A percentile compares a stretch with the other conserved stretches of the same genome.
phyloP scores from a whole-genome alignment of 2,113 vertebrate genomes.

The Lamprologus callipterus region DNA sequence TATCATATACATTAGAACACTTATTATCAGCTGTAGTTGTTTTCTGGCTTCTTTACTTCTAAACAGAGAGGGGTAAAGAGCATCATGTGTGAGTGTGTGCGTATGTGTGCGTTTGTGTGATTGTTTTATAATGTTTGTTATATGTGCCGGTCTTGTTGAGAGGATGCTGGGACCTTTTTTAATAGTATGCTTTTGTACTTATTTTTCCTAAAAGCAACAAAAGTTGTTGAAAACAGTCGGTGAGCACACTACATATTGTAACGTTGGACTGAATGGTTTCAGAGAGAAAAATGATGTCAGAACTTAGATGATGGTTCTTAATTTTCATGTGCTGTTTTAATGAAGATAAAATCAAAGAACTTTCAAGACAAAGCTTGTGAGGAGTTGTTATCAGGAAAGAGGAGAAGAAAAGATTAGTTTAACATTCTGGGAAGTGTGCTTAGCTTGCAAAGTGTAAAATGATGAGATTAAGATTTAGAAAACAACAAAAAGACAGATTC shows the following conservation, averaged over 20 bases:
- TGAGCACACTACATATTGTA: background rate
- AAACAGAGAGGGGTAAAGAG: background rate
- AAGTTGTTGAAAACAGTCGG: background rate
- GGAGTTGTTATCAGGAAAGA: background rate
- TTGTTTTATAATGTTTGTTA: slow-evolving; percentile 3
- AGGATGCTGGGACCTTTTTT: background rate
- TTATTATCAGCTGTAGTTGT: background rate
- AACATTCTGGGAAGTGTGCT: background rate
- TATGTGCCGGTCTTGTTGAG: background rate
- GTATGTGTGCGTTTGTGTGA: background rate
- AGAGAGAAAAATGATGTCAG: background rate
- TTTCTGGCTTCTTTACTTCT: background rate
- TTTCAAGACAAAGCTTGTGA: background rate
- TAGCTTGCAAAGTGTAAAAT: background rate
- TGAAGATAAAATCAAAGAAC: background rate
- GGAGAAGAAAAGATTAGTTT: background rate
- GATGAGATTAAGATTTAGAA: background rate
- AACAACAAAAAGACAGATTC: background rate
- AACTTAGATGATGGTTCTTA: background rate
- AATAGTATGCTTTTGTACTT: slow-evolving; percentile 14
- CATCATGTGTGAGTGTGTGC: background rate
- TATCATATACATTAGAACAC: background rate
- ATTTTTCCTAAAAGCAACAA: slow-evolving; percentile 35
- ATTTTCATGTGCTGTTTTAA: background rate
- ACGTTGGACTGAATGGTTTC: background rate